Conservation (phyloP, 2,797 vertebrate genomes). For the Anguilla pacifica region DNA sequence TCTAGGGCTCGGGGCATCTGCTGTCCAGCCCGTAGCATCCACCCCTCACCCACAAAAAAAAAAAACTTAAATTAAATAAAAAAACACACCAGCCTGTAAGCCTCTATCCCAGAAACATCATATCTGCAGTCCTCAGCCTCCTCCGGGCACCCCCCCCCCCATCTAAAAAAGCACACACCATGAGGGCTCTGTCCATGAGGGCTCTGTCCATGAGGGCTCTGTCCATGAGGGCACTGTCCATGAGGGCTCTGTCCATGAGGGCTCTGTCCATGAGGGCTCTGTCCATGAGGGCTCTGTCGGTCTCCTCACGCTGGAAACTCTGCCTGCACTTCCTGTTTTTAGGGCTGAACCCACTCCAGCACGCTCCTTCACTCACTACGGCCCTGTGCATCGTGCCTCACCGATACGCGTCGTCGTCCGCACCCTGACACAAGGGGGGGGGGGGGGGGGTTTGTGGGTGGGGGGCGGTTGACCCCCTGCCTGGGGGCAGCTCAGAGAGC, state of each 20-base stretch:
- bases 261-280: neutral
- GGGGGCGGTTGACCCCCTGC: slow-evolving; percentile 53
- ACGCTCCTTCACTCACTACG: neutral
- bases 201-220: too few species aligned
- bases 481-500: slow-evolving; percentile 60
- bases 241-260: too few species aligned
- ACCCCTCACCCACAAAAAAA: neutral
- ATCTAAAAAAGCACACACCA: neutral
- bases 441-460: neutral
- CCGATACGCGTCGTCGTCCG: neutral
- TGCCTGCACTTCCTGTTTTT: neutral
- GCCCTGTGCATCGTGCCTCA: too few species aligned
- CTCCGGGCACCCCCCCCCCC: neutral
- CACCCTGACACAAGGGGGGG: too few species aligned
- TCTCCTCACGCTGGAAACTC: neutral
- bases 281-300: neutral
- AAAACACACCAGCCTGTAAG: neutral
- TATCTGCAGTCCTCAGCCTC: neutral
- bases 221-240: too few species aligned
- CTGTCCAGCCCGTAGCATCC: neutral
- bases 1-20: neutral
- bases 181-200: too few species aligned
- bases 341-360: neutral
- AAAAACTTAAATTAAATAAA: neutral
- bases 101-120: neutral